Percentiles rank a stretch among this genome's conserved stretches.
These are phyloP conservation scores for Bradypus variegatus DNA, from an alignment of 2,797 vertebrate genomes.

Conservation along the genomic window DNA sequence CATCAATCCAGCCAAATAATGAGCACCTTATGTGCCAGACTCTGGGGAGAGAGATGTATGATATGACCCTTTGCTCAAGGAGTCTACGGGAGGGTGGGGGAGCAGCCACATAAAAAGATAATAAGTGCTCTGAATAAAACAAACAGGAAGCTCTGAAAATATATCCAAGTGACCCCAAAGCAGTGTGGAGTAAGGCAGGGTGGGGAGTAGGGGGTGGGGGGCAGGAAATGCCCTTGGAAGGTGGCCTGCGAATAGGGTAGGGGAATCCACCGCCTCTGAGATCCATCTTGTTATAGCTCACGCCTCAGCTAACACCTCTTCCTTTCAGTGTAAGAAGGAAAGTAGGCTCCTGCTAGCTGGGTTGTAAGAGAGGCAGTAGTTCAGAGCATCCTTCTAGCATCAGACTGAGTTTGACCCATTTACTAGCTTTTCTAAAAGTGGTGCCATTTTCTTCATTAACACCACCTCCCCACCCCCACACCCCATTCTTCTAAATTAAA, in stretches of 20 bases:
- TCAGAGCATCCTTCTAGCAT: background rate
- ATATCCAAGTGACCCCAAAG: background rate
- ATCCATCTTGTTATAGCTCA: background rate
- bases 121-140: background rate
- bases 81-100: background rate
- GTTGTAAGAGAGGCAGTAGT: background rate
- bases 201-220: background rate
- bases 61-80: background rate
- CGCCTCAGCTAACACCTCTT: background rate
- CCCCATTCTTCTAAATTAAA: constrained; percentile 20
- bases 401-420: background rate
- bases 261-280: background rate
- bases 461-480: too few relatives aligned
- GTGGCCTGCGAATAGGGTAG: background rate
- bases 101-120: background rate
- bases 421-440: background rate
- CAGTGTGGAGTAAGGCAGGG: background rate
- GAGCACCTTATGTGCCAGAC: background rate
- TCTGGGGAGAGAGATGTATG: background rate
- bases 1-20: background rate
- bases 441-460: background rate
- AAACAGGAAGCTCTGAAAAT: background rate
- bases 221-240: background rate
- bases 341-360: background rate
- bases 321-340: background rate